Conservation (phyloP, 2,888 invertebrate species). For the Orthosia gothica region DNA sequence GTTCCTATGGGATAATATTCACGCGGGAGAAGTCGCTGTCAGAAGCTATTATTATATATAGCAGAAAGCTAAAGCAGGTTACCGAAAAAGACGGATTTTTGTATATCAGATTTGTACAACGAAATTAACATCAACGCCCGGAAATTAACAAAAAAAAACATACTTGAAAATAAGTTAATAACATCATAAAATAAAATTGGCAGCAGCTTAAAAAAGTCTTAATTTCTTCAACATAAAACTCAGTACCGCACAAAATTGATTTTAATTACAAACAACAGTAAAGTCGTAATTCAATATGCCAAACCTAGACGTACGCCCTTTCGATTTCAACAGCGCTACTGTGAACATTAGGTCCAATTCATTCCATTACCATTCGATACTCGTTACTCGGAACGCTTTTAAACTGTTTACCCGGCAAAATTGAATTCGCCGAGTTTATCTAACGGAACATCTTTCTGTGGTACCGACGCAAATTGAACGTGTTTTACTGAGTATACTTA, state of each 20-base stretch:
- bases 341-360: conserved; percentile 81
- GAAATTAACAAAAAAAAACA: neutral
- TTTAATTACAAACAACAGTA: conserved; percentile 3
- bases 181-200: neutral
- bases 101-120: neutral
- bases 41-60: neutral
- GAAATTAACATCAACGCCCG: neutral
- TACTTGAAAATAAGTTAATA: conserved; percentile 19
- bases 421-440: conserved; percentile 73
- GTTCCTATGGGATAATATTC: too few species aligned
- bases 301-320: conserved; percentile 35
- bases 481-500: conserved; percentile 62
- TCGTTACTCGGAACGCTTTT: conserved; percentile 76
- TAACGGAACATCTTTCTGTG: conserved; percentile 61
- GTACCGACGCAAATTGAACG: conserved; percentile 64
- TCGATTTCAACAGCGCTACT: conserved; percentile 25
- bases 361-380: conserved; percentile 82
- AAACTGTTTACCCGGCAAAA: conserved; percentile 79
- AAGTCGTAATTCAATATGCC: conserved; percentile 23
- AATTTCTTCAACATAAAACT: neutral
- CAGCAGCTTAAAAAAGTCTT: neutral
- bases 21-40: too few species aligned
- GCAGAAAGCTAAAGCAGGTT: neutral
- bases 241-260: conserved; percentile 10
- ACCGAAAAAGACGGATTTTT: neutral